Evolutionary conservation across 2,888 invertebrate species (phyloP).

Genomic region (Drosophila neonasuta): DNA sequence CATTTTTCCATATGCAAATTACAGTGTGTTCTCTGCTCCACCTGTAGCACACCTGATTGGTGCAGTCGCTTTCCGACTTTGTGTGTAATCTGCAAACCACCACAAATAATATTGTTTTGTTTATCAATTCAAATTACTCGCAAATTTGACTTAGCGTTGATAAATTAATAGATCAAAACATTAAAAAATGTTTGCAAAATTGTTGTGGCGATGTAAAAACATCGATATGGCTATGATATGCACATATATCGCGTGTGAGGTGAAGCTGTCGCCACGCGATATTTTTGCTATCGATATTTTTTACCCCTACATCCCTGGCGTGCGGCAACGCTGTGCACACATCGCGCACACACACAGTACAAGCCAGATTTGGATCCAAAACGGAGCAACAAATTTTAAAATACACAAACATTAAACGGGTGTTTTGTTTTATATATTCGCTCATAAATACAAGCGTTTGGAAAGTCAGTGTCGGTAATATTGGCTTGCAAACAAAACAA

Average conservation of each 20-base stretch:
- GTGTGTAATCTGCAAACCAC: no score
- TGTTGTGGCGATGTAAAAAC: constrained; percentile 16
- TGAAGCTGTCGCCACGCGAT: constrained; percentile 23
- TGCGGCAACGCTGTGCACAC: constrained; percentile 53
- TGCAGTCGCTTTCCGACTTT: no score
- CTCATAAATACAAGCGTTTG: constrained; percentile 1
- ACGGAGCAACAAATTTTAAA: constrained; percentile 34
- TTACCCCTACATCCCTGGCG: constrained; percentile 53
- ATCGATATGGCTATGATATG: constrained; percentile 24
- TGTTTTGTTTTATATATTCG: constrained; percentile 17
- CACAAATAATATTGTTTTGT: no score
- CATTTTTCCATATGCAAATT: no score
- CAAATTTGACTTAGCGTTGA: no score
- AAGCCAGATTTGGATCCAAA: constrained; percentile 55
- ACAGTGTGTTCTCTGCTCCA: no score
- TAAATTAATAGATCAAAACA: no score
- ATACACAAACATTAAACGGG: constrained; percentile 12
- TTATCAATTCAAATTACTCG: no score
- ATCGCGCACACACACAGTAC: constrained; percentile 28
- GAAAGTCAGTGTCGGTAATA: constrained; percentile 29
- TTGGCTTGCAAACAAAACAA: constrained; percentile 12
- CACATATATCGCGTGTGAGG: constrained; percentile 22
- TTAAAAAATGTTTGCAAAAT: constrained; percentile 8
- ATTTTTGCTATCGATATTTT: constrained; percentile 47
- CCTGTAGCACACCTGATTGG: no score